phyloP scores from a whole-genome alignment of 2,797 vertebrate species.

The Pipistrellus pipistrellus region DNA sequence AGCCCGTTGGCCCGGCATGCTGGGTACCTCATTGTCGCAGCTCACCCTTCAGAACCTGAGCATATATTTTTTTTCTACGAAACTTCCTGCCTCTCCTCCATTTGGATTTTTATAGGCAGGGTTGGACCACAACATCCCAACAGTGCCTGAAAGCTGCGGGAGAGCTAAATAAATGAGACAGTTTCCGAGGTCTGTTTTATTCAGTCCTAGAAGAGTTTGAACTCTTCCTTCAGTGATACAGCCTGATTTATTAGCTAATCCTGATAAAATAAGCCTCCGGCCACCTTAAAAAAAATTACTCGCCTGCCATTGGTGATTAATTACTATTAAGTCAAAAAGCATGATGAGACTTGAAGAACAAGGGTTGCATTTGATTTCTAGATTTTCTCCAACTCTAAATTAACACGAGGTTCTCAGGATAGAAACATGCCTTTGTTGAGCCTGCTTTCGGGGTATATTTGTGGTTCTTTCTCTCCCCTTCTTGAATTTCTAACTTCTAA shows the following conservation, averaged over 20 bases:
- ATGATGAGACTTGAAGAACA: conserved; percentile 87
- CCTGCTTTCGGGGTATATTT: conserved; percentile 69
- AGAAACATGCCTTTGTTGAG: conserved; percentile 81
- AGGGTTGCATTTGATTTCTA: conserved; percentile 80
- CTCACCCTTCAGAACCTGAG: conserved; percentile 65
- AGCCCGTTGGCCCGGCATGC: conserved; percentile 42
- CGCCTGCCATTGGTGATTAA: conserved; percentile 89
- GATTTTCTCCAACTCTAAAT: conserved; percentile 74
- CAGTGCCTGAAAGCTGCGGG: conserved; percentile 57
- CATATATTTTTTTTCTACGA: conserved; percentile 67
- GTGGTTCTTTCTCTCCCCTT: conserved; percentile 63
- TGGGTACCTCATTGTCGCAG: conserved; percentile 43
- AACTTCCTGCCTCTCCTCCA: conserved; percentile 75
- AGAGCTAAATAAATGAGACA: conserved; percentile 73
- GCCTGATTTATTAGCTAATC: conserved; percentile 90
- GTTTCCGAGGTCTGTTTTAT: conserved; percentile 83
- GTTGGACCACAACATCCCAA: conserved; percentile 46
- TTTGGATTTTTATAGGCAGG: conserved; percentile 69
- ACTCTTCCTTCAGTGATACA: conserved; percentile 85
- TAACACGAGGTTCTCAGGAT: conserved; percentile 71
- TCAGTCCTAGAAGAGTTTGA: conserved; percentile 87
- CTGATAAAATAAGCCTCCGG: conserved; percentile 89
- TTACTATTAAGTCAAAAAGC: conserved; percentile 88
- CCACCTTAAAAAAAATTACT: conserved; percentile 87
- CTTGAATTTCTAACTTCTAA: conserved; percentile 78